Base-by-base conservation (phyloP, 2,113 vertebrate species). In the Lota lota region DNA sequence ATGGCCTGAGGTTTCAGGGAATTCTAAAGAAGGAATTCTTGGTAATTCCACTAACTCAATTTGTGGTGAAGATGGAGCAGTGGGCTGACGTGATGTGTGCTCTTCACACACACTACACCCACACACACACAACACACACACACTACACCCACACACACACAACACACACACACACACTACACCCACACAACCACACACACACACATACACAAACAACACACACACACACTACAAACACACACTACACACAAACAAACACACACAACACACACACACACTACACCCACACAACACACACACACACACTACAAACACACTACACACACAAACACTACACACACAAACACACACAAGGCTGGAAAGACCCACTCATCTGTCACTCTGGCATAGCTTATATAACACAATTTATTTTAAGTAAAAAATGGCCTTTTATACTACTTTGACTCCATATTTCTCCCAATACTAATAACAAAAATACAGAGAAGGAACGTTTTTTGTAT, bases 11-110 rank as follows among this genome's bases (percentile, higher is more conserved):
- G 83, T 84, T 80, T 84, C 64, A 69, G 72, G 75, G 74, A 75
- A 85, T 68, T 82, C 79, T 64, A 68, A 81, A 50, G 59, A 40
- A 86, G 68, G 80, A 79, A 85, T 87, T 79, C 24, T 20, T 73
- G 74, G 68, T 79, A 82, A 87, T 87, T 87, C 81, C 78, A 66
- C 76, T 56, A 19, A 67, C 67, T 68, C 65, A 50, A 75, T 79
- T 67, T 86, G 88, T 74, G 86, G 89, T 76, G 61, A 67, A 64
- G 73, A 80, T 70, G 64, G 75, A 84, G 79, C 79, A 71, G 76
- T n/a, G 20, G 61, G 62, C 79, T 63, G 65, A 14, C 24, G 7
- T 22, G 4, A 36, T 62, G 20, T 11, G n/a, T 51, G 10, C n/a
- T 12, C 33, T 66, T 53, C 57, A n/a, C 6, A 22, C 8, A 50